Percentiles rank a stretch among this genome's conserved stretches.
Conservation (phyloP, 2,113 vertebrate species). For the Guaruba guarouba region DNA sequence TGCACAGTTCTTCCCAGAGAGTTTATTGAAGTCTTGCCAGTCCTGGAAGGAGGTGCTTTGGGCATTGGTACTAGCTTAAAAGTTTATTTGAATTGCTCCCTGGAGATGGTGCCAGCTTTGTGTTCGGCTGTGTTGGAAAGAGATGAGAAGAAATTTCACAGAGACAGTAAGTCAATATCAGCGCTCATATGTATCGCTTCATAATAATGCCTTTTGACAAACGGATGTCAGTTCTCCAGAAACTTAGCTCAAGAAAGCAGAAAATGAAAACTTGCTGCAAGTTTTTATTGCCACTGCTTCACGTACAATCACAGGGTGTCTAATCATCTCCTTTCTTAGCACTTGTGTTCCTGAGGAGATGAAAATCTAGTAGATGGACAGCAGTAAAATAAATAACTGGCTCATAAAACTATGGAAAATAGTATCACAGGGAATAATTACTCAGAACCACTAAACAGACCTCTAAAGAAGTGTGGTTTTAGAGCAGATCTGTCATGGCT, state of each 20-base stretch:
- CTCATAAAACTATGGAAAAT: conserved; percentile 29
- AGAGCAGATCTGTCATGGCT: neutral
- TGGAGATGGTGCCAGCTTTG: neutral
- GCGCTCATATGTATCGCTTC: neutral
- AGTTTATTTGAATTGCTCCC: conserved; percentile 40
- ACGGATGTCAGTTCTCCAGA: conserved; percentile 26
- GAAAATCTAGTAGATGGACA: conserved; percentile 23
- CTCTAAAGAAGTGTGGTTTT: neutral
- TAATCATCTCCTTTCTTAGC: rapidly evolving
- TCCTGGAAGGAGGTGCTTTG: neutral
- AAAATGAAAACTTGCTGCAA: conserved; percentile 42
- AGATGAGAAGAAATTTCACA: conserved; percentile 29
- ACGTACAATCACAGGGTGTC: neutral
- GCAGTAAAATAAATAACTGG: conserved; percentile 31
- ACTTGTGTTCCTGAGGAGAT: neutral
- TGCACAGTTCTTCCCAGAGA: neutral
- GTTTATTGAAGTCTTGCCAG: neutral
- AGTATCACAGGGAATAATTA: conserved; percentile 43
- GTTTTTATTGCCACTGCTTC: conserved; percentile 18
- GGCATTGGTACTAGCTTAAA: conserved; percentile 14
- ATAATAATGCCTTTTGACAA: conserved; percentile 49
- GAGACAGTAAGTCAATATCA: conserved; percentile 36
- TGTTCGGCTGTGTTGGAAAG: neutral
- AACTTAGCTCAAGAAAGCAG: conserved; percentile 44
- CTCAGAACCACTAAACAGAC: conserved; percentile 21